phyloP scores from a whole-genome alignment of 92 coral and sea anemone species.

The Meandrina meandrites region DNA sequence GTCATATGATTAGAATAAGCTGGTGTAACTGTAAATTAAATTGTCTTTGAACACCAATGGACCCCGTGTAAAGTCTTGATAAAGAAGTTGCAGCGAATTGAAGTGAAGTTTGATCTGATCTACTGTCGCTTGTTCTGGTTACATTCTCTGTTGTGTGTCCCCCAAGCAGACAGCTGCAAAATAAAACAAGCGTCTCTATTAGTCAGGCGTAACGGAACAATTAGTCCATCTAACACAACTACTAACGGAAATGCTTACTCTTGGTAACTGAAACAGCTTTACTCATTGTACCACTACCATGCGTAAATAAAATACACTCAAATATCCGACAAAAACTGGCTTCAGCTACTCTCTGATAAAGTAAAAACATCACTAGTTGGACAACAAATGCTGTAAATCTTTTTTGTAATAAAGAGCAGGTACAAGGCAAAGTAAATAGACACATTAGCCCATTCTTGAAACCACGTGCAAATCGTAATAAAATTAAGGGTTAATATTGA shows the following conservation, averaged over 20 bases:
- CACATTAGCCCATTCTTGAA: background rate
- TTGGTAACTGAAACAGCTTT: background rate
- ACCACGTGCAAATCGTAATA: background rate
- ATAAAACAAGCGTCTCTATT: slow-evolving; percentile 1
- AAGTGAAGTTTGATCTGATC: background rate
- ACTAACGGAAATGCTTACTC: background rate
- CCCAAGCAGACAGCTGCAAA: slow-evolving; percentile 88
- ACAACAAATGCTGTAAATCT: background rate
- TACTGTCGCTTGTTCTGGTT: slow-evolving; percentile 77
- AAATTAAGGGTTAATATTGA: background rate
- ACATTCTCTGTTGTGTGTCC: slow-evolving; percentile 82
- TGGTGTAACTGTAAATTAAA: background rate
- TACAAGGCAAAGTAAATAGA: background rate
- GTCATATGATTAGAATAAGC: background rate
- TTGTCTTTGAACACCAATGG: background rate
- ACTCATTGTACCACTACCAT: background rate
- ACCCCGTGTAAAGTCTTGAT: background rate
- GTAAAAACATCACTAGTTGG: background rate
- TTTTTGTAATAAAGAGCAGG: background rate
- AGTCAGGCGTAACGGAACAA: background rate
- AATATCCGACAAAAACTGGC: background rate
- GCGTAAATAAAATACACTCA: background rate
- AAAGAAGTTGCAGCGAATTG: background rate
- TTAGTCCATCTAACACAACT: background rate
- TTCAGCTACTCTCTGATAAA: background rate